Evolutionary conservation across 1,140 invertebrate species (phyloP).

Genomic region (Caenorhabditis brenneri): DNA sequence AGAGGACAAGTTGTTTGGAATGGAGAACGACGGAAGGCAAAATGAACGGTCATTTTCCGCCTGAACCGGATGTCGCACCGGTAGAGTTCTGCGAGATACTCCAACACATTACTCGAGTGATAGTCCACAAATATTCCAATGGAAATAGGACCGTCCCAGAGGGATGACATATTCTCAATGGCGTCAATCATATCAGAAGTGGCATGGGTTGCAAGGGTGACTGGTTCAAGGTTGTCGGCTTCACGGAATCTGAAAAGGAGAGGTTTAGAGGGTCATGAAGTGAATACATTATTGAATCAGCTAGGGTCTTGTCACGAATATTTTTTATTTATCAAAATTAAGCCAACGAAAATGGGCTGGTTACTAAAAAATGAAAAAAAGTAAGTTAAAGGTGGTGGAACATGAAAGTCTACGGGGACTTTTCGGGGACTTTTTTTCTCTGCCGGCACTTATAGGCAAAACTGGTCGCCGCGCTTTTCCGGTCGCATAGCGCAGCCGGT

Average conservation of each 20-base stretch:
- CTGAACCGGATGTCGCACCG: neutral
- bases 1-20: neutral
- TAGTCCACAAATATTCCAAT: constrained; percentile 8
- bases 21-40: neutral
- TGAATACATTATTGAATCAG: too few species aligned
- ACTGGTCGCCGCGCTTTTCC: too few species aligned
- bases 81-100: neutral
- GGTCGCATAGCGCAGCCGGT: too few species aligned
- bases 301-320: too few species aligned
- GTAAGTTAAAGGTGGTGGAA: too few species aligned
- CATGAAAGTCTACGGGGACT: too few species aligned
- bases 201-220: neutral
- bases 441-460: too few species aligned
- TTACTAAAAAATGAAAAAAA: too few species aligned
- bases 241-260: constrained; percentile 16
- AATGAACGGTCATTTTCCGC: constrained; percentile 1
- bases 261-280: too few species aligned
- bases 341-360: too few species aligned
- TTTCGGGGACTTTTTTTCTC: too few species aligned
- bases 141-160: constrained; percentile 13
- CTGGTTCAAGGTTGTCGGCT: neutral
- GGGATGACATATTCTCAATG: neutral
- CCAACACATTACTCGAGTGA: neutral
- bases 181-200: neutral
- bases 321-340: too few species aligned